A percentile compares a stretch with the other conserved stretches of the same genome.
phyloP scores from a whole-genome alignment of 2,797 vertebrate genomes.

The Monodelphis domestica region DNA sequence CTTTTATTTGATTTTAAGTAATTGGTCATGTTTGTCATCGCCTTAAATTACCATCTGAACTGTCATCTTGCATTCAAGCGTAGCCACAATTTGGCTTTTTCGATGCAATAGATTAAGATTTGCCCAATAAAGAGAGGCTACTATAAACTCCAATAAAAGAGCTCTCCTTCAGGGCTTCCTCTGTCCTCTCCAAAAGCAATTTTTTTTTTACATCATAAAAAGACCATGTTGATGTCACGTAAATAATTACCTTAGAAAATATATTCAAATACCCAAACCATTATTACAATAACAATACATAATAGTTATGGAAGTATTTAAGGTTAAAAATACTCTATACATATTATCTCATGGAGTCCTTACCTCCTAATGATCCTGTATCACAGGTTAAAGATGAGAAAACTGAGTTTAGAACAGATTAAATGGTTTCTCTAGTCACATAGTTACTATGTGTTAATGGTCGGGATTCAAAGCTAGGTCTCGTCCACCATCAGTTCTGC shows the following conservation, averaged over 20 bases:
- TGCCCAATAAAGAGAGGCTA: background rate
- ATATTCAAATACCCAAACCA: background rate
- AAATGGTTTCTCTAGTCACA: too few species aligned
- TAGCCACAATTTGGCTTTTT: background rate
- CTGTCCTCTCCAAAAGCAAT: conserved; percentile 1
- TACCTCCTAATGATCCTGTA: too few species aligned
- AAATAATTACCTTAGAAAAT: background rate
- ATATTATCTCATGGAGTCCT: too few species aligned
- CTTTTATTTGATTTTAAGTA: background rate
- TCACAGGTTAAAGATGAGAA: too few species aligned
- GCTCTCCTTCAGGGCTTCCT: background rate
- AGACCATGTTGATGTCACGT: background rate
- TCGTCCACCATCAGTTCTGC: too few species aligned
- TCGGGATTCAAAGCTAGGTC: too few species aligned
- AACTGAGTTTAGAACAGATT: too few species aligned
- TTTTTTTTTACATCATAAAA: conserved; percentile 14
- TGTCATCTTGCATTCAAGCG: background rate
- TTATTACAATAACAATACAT: background rate
- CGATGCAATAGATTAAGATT: conserved; percentile 1
- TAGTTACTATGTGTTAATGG: too few species aligned
- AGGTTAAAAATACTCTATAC: background rate
- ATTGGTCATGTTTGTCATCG: background rate
- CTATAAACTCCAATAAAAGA: background rate
- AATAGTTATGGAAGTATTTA: background rate
- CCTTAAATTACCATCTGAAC: background rate